phyloP scores from a whole-genome alignment of 2,888 invertebrate genomes.

The Sphaeridia pumilis region DNA sequence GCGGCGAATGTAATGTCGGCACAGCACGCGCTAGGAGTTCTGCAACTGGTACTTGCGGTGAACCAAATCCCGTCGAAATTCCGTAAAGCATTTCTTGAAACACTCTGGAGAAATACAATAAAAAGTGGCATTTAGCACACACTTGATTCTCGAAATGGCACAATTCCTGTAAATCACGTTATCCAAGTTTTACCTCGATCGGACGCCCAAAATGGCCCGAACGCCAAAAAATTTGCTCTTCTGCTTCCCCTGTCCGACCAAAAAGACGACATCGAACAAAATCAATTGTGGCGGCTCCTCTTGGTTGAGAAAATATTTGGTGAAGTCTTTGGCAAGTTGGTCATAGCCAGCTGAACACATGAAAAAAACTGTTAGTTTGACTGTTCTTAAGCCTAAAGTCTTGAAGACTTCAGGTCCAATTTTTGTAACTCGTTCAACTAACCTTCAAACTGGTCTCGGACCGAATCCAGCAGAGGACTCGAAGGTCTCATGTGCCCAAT shows the following conservation, averaged over 20 bases:
- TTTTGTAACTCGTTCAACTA: no score
- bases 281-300: conserved; percentile 55
- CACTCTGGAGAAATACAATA: no score
- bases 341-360: conserved; percentile 58
- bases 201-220: conserved; percentile 76
- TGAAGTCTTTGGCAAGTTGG: conserved; percentile 84
- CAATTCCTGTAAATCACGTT: no score
- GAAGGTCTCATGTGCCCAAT: conserved; percentile 68
- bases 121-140: no score
- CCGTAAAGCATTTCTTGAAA: conserved; percentile 91
- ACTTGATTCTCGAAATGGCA: no score
- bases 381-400: no score
- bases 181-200: no score
- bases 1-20: conserved; percentile 72
- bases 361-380: no score
- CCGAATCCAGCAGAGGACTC: conserved; percentile 80
- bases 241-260: conserved; percentile 83
- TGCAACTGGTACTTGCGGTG: conserved; percentile 83
- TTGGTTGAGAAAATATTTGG: conserved; percentile 72
- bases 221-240: conserved; percentile 84
- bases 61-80: conserved; percentile 84
- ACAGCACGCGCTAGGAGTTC: conserved; percentile 74
- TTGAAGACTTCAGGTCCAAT: no score
- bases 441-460: conserved; percentile 76
- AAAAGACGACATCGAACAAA: conserved; percentile 78